Conservation (phyloP, 2,888 invertebrate species). For the Xylophagus ater region DNA sequence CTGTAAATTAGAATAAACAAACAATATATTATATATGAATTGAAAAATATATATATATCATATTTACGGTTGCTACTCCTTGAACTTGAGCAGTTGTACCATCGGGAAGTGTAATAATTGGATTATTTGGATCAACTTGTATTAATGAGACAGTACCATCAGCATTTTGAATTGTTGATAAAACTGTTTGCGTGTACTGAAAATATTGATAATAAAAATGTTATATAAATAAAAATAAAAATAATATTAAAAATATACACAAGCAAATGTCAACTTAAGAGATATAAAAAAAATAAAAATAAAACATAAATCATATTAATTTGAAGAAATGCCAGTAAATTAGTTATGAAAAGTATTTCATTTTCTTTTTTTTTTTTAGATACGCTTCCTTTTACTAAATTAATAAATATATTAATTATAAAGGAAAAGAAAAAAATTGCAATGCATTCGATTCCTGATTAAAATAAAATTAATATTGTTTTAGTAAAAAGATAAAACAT, state of each 20-base stretch:
- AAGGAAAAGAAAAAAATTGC: constrained; percentile 10
- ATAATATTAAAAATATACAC: constrained; percentile 12
- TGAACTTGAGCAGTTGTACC: constrained; percentile 92
- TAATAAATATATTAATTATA: constrained; percentile 12
- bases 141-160: constrained; percentile 94
- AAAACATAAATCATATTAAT: constrained; percentile 7
- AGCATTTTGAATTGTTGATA: constrained; percentile 92
- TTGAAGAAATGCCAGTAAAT: constrained; percentile 7
- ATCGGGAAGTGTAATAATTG: constrained; percentile 89
- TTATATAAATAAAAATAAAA: constrained; percentile 9
- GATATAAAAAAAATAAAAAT: constrained; percentile 5
- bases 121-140: constrained; percentile 87
- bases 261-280: constrained; percentile 7
- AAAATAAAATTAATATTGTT: too few species aligned
- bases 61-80: constrained; percentile 43
- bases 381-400: too few species aligned
- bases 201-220: constrained; percentile 17
- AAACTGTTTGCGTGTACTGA: constrained; percentile 77
- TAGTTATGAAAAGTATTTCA: constrained; percentile 17
- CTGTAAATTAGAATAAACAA: constrained; percentile 33
- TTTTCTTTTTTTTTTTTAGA: constrained; percentile 5
- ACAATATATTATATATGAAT: too few species aligned
- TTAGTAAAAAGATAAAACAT: constrained; percentile 17
- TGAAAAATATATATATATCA: too few species aligned
- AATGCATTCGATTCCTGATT: too few species aligned